These are phyloP conservation scores for Lasiurus cinereus DNA, from an alignment of 2,113 vertebrate genomes.

Conservation along the genomic window DNA sequence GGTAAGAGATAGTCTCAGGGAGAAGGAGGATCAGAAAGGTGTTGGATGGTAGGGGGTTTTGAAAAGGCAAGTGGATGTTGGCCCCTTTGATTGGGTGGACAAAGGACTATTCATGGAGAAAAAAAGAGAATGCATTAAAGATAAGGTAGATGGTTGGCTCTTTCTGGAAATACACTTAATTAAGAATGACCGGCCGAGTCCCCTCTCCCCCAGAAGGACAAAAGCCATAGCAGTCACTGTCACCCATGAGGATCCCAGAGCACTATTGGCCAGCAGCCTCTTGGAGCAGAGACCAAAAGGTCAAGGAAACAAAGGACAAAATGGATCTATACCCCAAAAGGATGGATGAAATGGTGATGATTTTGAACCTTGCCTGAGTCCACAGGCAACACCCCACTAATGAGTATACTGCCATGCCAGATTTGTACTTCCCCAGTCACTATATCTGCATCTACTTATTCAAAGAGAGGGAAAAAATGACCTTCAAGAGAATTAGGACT, in stretches of 20 bases:
- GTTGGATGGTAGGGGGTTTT: not conserved
- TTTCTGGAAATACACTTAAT: not conserved
- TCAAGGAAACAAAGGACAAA: slow-evolving; percentile 99
- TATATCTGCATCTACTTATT: slow-evolving; percentile 87
- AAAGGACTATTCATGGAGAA: not conserved
- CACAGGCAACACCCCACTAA: slow-evolving; percentile 95
- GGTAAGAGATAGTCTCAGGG: no score
- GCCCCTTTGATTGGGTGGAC: not conserved
- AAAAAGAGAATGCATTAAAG: not conserved
- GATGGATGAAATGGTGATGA: slow-evolving; percentile 98
- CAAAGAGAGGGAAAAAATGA: slow-evolving; percentile 82
- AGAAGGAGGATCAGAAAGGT: not conserved
- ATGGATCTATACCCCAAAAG: slow-evolving; percentile 98
- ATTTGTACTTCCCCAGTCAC: not conserved
- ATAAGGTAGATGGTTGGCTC: not conserved
- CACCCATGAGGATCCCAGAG: slow-evolving; percentile 77
- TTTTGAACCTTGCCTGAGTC: slow-evolving; percentile 98
- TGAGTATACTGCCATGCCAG: not conserved
- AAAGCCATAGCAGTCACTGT: slow-evolving; percentile 24
- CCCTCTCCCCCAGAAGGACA: not conserved
- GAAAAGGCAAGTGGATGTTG: not conserved
- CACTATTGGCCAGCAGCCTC: slow-evolving; percentile 97
- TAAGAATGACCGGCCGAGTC: not conserved
- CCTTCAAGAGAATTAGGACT: slow-evolving; percentile 95
- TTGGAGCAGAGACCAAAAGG: slow-evolving; percentile 99